phyloP scores from a whole-genome alignment of 2,797 vertebrate species.

The Lacerta bilineata region DNA sequence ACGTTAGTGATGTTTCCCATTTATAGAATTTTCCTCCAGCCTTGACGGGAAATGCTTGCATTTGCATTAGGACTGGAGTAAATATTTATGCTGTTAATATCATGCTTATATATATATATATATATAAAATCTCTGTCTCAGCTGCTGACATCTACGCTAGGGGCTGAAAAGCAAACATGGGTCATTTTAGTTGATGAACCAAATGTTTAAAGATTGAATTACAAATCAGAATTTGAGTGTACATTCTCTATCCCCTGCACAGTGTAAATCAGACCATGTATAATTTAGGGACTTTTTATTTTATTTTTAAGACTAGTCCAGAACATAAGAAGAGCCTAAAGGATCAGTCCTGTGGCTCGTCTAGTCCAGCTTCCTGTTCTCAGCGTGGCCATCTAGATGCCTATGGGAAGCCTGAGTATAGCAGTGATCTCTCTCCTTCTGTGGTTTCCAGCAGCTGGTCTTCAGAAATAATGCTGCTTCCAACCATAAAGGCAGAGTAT shows the following conservation, averaged over 20 bases:
- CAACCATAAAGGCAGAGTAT: too few species aligned
- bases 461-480: too few species aligned
- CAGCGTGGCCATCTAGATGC: too few species aligned
- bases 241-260: neutral
- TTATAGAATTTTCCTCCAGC: constrained; percentile 47
- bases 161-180: constrained; percentile 20
- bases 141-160: constrained; percentile 26
- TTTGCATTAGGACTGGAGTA: constrained; percentile 33
- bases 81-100: constrained; percentile 66
- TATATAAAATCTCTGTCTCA: neutral
- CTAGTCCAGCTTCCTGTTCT: too few species aligned
- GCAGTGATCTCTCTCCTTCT: too few species aligned
- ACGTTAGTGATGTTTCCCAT: constrained; percentile 41
- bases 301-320: too few species aligned
- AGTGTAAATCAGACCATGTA: neutral
- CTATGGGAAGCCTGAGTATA: too few species aligned
- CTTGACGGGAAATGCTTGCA: constrained; percentile 35
- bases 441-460: too few species aligned
- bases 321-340: neutral
- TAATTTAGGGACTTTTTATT: constrained; percentile 2
- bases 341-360: too few species aligned
- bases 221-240: neutral
- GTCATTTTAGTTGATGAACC: neutral
- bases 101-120: constrained; percentile 3
- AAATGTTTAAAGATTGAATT: neutral